Conservation (phyloP, 1,140 invertebrate species). For the Caerostris extrusa region DNA sequence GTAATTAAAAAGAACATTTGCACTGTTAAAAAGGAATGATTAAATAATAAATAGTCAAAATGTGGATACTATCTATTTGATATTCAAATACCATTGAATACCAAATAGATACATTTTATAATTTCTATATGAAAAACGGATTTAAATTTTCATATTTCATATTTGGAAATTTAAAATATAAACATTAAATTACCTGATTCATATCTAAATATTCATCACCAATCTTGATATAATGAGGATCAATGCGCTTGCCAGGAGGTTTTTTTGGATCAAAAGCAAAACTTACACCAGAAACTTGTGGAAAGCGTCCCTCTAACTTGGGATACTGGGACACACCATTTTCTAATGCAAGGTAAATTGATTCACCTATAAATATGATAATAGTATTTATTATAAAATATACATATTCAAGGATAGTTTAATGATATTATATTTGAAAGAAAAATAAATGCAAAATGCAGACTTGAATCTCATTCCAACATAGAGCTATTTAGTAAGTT, state of each 20-base stretch:
- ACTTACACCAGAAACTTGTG: conserved; percentile 89
- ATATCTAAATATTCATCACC: conserved; percentile 91
- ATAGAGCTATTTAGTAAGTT: no score
- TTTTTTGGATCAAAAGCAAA: conserved; percentile 92
- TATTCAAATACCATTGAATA: neutral
- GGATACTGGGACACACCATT: conserved; percentile 90
- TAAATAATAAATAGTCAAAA: neutral
- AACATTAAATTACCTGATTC: conserved; percentile 83
- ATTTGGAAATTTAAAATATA: neutral
- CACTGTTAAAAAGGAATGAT: no score
- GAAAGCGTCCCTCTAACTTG: conserved; percentile 90
- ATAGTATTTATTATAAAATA: neutral
- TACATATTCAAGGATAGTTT: conserved; percentile 21
- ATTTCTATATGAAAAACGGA: neutral
- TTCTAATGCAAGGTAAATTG: conserved; percentile 89
- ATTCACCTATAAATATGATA: conserved; percentile 83
- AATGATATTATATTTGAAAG: neutral
- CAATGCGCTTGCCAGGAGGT: conserved; percentile 87
- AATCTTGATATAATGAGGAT: conserved; percentile 88
- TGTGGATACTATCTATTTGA: neutral
- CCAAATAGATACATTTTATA: neutral
- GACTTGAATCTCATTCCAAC: no score
- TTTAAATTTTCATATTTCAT: neutral
- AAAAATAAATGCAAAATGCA: no score
- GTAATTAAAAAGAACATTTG: no score